Conservation (phyloP, 1,140 invertebrate genomes). For the Charaxes varanes region DNA sequence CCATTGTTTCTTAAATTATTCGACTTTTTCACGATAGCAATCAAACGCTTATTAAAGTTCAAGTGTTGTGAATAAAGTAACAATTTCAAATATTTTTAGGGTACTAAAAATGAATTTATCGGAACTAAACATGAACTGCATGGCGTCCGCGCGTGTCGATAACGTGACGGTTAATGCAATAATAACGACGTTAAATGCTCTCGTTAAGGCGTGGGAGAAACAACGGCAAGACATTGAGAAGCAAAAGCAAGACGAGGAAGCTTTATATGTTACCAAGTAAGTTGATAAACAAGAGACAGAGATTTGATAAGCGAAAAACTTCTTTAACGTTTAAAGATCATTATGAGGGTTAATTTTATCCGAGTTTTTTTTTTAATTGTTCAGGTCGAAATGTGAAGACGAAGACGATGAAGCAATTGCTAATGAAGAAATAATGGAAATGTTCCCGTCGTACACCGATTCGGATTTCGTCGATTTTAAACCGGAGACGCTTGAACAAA, state of each 20-base stretch:
- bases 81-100: slow-evolving; percentile 44
- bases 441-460: slow-evolving; percentile 86
- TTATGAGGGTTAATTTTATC: no score
- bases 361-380: not conserved
- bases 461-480: slow-evolving; percentile 80
- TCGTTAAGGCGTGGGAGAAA: slow-evolving; percentile 84
- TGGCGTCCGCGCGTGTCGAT: slow-evolving; percentile 66
- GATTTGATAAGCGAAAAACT: not conserved
- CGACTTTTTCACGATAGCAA: no score
- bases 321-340: not conserved
- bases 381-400: slow-evolving; percentile 75
- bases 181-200: slow-evolving; percentile 73
- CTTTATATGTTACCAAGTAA: slow-evolving; percentile 87
- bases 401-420: slow-evolving; percentile 85
- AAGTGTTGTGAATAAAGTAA: no score
- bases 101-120: slow-evolving; percentile 79
- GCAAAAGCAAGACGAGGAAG: slow-evolving; percentile 84
- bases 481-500: slow-evolving; percentile 53
- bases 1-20: no score
- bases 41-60: no score
- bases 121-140: slow-evolving; percentile 77
- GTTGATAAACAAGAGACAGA: slow-evolving; percentile 6
- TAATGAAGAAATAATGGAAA: slow-evolving; percentile 79
- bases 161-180: slow-evolving; percentile 68
- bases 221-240: slow-evolving; percentile 81